Evolutionary conservation across 2,888 invertebrate genomes (phyloP).

Genomic region (Cerastis rubricosa): DNA sequence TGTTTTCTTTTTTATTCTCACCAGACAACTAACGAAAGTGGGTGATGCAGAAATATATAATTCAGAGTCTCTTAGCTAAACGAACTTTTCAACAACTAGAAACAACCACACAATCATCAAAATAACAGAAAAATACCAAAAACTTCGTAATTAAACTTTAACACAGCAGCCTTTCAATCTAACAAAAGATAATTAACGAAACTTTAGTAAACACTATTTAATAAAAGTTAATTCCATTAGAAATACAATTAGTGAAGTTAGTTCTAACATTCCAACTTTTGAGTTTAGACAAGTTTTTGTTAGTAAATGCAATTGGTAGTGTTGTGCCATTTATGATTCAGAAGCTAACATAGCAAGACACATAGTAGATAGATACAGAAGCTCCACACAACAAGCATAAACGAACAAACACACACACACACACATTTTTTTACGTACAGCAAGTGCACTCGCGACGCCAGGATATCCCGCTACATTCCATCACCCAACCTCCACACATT

Average conservation of each 20-base stretch:
- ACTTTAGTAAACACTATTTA: slow-evolving; percentile 61
- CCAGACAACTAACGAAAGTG: background rate
- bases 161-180: slow-evolving; percentile 37
- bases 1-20: background rate
- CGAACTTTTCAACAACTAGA: background rate
- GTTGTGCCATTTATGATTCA: slow-evolving; percentile 64
- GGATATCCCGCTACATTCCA: too few relatives aligned
- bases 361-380: background rate
- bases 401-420: background rate
- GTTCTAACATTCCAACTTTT: slow-evolving; percentile 52
- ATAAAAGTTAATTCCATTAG: slow-evolving; percentile 64
- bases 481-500: too few relatives aligned
- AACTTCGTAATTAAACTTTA: slow-evolving; percentile 36
- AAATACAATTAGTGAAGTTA: slow-evolving; percentile 60
- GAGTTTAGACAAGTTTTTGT: slow-evolving; percentile 63
- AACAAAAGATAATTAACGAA: slow-evolving; percentile 53
- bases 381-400: background rate
- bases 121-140: slow-evolving; percentile 23
- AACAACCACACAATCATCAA: background rate
- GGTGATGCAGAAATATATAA: background rate
- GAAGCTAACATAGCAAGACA: slow-evolving; percentile 6
- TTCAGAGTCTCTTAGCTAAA: background rate
- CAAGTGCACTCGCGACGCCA: background rate
- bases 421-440: background rate
- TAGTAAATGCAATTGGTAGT: slow-evolving; percentile 62